phyloP scores from a whole-genome alignment of 2,888 invertebrate species.

The Napeogenes sylphis region DNA sequence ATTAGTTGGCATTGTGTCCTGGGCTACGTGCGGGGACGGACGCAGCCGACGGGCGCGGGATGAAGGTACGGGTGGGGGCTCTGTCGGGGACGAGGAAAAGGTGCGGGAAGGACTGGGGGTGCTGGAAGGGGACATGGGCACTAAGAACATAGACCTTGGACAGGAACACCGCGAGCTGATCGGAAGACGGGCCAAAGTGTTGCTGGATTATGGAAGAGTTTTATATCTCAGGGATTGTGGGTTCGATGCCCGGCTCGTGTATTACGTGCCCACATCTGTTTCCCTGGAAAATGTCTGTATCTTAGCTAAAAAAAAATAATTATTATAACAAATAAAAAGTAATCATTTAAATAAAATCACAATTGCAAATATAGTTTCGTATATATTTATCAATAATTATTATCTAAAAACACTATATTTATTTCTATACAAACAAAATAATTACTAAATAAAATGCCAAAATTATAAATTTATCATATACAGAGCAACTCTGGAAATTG shows the following conservation, averaged over 20 bases:
- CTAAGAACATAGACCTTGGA: conserved; percentile 12
- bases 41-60: conserved; percentile 71
- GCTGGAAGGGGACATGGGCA: conserved; percentile 6
- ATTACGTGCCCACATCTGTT: conserved; percentile 80
- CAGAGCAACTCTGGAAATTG: neutral
- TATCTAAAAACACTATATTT: conserved; percentile 50
- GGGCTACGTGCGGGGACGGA: conserved; percentile 91
- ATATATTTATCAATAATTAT: conserved; percentile 66
- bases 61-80: neutral
- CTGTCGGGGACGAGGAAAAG: neutral
- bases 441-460: conserved; percentile 30
- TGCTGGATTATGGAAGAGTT: conserved; percentile 87
- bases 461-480: conserved; percentile 7
- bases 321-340: neutral
- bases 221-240: conserved; percentile 77
- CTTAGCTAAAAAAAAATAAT: conserved; percentile 64
- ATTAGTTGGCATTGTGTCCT: conserved; percentile 89
- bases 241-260: conserved; percentile 79
- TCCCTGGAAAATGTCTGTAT: conserved; percentile 90
- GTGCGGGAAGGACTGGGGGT: neutral
- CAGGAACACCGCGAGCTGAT: conserved; percentile 48
- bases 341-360: conserved; percentile 40
- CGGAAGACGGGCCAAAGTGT: conserved; percentile 85
- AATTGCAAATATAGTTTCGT: conserved; percentile 64
- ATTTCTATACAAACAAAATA: conserved; percentile 44